These are phyloP conservation scores for Scaptomyza tumidula DNA, from an alignment of 2,888 invertebrate genomes.

Conservation along the genomic window DNA sequence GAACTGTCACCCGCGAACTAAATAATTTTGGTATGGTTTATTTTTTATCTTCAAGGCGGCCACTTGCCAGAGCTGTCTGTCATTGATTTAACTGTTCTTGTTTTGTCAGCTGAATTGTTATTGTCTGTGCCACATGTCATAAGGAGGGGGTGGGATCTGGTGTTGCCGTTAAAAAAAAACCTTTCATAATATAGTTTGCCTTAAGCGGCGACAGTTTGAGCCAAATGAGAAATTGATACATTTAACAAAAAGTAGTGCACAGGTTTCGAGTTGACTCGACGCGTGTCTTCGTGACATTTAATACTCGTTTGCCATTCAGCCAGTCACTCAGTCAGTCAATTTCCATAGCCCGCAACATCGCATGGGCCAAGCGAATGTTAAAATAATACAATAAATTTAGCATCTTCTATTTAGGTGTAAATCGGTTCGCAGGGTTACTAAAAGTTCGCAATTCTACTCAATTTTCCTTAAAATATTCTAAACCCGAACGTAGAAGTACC, in stretches of 20 bases:
- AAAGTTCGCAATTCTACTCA: conserved; percentile 1
- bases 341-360: conserved; percentile 30
- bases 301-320: conserved; percentile 69
- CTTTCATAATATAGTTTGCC: background rate
- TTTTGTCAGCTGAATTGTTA: conserved; percentile 1
- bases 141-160: background rate
- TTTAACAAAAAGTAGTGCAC: conserved; percentile 58
- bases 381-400: conserved; percentile 74
- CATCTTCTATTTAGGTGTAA: conserved; percentile 39
- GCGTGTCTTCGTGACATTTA: conserved; percentile 78
- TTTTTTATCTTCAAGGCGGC: conserved; percentile 56
- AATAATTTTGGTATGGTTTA: conserved; percentile 20
- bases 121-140: conserved; percentile 55
- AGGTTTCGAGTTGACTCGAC: conserved; percentile 57
- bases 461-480: background rate
- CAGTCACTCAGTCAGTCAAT: conserved; percentile 25
- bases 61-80: conserved; percentile 62
- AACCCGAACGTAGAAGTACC: no score
- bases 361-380: conserved; percentile 66
- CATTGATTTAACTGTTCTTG: conserved; percentile 35
- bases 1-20: conserved; percentile 57
- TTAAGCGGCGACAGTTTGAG: conserved; percentile 50
- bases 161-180: conserved; percentile 12
- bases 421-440: conserved; percentile 3
- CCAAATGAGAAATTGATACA: conserved; percentile 74